Base-by-base conservation (phyloP, 1,140 invertebrate genomes). In the Pteromalus puparum region DNA sequence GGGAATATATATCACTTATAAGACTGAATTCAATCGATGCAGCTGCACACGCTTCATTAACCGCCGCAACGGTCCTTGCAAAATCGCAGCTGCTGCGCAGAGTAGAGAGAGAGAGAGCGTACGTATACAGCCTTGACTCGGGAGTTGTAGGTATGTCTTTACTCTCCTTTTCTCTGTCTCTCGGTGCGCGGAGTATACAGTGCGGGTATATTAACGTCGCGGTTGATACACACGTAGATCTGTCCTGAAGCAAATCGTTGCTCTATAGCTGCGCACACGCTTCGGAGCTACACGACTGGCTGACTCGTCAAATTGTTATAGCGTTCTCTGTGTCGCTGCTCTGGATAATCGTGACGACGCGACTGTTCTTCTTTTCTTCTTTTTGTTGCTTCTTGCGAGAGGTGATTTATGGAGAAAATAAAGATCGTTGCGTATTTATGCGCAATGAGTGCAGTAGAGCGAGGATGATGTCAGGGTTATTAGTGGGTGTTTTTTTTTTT, bases 221-320 rank as follows among this genome's bases (percentile, higher is more conserved):
- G 53, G 53, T 61, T 61, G 53, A 61, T 61, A 61, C 53, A 61
- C 53, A 61, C 53, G 53, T 61, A 61, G 21, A 61, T 61, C 53
- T n/a, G 53, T 61, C 53, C 53, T n/a, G 53, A 61, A 61, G 53
- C 53, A 61, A 61, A 61, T 61, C 53, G 53, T n/a, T 61, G 53
- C 53, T n/a, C 48, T 13, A 53, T 53, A 18, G 48, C 48, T 13
- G 15, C 26, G 46, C 26, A n/a, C n/a, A n/a, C n/a, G n/a, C n/a
- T n/a, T 76, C 74, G 75, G 53, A 15, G 53, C 53, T 61, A 26
- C 80, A 77, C 76, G 74, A 86, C 82, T 42, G 61, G 81, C 75
- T 80, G 80, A 81, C 83, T 83, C 48, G 77, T 34, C 21, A 84
- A 65, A 82, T 82, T 68, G 48, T 61, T 61, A 61, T 61, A 61